A percentile compares a stretch with the other conserved stretches of the same genome.
Conservation (phyloP, 2,113 vertebrate genomes). For the Arothron firmamentum region DNA sequence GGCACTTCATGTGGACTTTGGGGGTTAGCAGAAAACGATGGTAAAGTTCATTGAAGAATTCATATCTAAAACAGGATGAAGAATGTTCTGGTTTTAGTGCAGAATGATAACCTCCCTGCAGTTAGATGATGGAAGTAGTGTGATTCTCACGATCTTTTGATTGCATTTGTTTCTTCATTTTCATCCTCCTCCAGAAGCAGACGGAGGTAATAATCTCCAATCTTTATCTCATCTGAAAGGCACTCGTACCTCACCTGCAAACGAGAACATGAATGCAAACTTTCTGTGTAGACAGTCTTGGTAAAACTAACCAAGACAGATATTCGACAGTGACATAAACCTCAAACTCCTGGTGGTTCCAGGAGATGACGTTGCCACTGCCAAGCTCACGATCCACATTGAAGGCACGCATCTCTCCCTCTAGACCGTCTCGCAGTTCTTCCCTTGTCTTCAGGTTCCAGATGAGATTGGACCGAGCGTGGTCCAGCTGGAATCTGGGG, state of each 20-base stretch:
- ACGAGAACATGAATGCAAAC: not conserved
- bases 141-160: slow-evolving; percentile 94
- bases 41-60: slow-evolving; percentile 99
- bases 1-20: slow-evolving; percentile 97
- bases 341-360: slow-evolving; percentile 99
- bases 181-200: slow-evolving; percentile 95
- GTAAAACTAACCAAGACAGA: not conserved
- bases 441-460: slow-evolving; percentile 99
- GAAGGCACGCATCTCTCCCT: slow-evolving; percentile 95
- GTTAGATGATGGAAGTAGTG: not conserved
- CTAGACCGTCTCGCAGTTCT: slow-evolving; percentile 92
- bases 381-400: slow-evolving; percentile 92
- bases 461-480: slow-evolving; percentile 92
- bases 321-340: slow-evolving; percentile 59
- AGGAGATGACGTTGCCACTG: slow-evolving; percentile 89
- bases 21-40: slow-evolving; percentile 97
- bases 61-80: slow-evolving; percentile 75
- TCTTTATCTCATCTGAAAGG: slow-evolving; percentile 97
- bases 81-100: not conserved
- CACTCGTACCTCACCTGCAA: slow-evolving; percentile 96
- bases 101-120: not conserved
- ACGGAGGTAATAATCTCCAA: slow-evolving; percentile 97
- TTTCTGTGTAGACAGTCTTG: not conserved
- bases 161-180: slow-evolving; percentile 88
- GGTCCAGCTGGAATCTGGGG: slow-evolving; percentile 90